These are phyloP conservation scores for Tetragnatha montana DNA, from an alignment of 2,888 invertebrate genomes.

Conservation along the genomic window DNA sequence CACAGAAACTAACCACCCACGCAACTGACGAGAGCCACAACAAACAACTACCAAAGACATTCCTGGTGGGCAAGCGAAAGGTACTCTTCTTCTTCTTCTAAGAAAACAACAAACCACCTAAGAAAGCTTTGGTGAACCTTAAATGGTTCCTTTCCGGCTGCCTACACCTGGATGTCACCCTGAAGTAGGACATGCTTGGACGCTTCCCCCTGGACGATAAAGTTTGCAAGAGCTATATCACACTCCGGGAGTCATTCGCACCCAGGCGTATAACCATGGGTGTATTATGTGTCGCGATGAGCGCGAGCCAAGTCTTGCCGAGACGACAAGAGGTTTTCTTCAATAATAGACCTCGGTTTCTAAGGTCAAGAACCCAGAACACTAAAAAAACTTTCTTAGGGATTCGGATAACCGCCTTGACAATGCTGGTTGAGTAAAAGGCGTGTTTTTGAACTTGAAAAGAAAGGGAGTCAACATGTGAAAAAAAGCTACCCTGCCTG, in stretches of 20 bases:
- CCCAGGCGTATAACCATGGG: not conserved
- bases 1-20: no score
- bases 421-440: no score
- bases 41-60: not conserved
- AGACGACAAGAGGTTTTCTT: not conserved
- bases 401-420: no score
- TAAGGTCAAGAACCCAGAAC: no score
- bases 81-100: not conserved
- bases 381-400: no score
- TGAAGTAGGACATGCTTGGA: slow-evolving; percentile 33
- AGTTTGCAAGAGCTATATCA: not conserved
- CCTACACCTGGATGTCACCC: slow-evolving; percentile 54
- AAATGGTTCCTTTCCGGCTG: slow-evolving; percentile 42
- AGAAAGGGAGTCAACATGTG: no score
- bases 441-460: no score
- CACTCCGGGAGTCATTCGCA: not conserved
- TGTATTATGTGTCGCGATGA: not conserved
- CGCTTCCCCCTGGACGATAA: slow-evolving; percentile 23
- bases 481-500: no score
- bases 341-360: no score
- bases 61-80: not conserved
- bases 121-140: slow-evolving; percentile 23
- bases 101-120: not conserved
- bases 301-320: not conserved
- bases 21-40: no score